Conservation (phyloP, 1,140 invertebrate species). For the Drosophila ananassae region DNA sequence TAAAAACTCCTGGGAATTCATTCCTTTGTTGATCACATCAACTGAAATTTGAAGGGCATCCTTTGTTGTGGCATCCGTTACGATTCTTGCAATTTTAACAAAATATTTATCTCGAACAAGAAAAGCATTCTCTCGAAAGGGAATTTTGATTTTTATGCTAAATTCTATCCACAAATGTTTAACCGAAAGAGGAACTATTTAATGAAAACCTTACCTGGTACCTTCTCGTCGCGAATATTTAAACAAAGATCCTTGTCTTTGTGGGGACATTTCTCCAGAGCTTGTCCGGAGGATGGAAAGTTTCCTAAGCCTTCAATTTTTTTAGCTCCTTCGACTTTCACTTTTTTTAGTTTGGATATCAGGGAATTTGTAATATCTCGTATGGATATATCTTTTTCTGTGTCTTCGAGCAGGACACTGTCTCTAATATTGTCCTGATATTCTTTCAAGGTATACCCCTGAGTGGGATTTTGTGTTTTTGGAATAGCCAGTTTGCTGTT, state of each 20-base stretch:
- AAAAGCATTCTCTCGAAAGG: slow-evolving; percentile 53
- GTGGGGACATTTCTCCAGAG: slow-evolving; percentile 31
- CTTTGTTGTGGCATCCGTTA: slow-evolving; percentile 68
- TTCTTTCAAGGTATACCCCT: background rate
- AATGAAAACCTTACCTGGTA: slow-evolving; percentile 31
- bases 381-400: background rate
- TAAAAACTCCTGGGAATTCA: slow-evolving; percentile 34
- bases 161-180: slow-evolving; percentile 27
- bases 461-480: background rate
- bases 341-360: background rate
- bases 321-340: background rate
- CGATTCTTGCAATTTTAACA: slow-evolving; percentile 53
- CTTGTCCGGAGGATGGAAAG: slow-evolving; percentile 9
- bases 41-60: slow-evolving; percentile 63
- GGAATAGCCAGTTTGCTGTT: slow-evolving; percentile 37
- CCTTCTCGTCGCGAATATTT: slow-evolving; percentile 42
- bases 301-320: slow-evolving; percentile 22
- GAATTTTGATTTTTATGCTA: slow-evolving; percentile 59
- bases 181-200: background rate
- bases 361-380: background rate
- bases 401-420: slow-evolving; percentile 14
- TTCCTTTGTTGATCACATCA: slow-evolving; percentile 65
- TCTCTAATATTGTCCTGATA: slow-evolving; percentile 6
- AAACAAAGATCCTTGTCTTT: slow-evolving; percentile 38
- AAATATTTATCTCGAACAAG: slow-evolving; percentile 13